phyloP scores from a whole-genome alignment of 2,888 invertebrate species.

The Acrobasis consociella region DNA sequence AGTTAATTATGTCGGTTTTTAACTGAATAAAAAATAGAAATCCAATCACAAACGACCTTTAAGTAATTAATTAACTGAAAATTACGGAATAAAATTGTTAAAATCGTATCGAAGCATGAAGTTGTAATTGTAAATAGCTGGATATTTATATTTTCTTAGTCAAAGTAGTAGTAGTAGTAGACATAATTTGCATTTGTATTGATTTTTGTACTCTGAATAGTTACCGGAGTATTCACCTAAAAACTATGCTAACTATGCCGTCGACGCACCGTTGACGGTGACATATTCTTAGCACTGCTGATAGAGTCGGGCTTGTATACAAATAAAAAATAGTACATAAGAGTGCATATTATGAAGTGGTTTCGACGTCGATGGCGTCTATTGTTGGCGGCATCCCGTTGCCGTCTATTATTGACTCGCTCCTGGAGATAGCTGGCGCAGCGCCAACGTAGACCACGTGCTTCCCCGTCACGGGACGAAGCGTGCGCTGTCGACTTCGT shows the following conservation, averaged over 20 bases:
- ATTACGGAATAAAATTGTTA: not conserved
- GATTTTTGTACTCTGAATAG: not conserved
- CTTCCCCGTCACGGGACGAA: conserved; percentile 72
- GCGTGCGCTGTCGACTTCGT: conserved; percentile 45
- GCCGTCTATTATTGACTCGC: conserved; percentile 82
- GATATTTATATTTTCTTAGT: not conserved
- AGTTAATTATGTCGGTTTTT: conserved; percentile 16
- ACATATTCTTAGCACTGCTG: conserved; percentile 6
- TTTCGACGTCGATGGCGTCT: conserved; percentile 64
- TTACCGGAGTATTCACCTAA: not conserved
- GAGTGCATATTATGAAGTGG: conserved; percentile 40
- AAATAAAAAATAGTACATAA: conserved; percentile 34
- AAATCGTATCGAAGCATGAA: not conserved
- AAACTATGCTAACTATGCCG: not conserved
- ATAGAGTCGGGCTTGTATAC: conserved; percentile 6
- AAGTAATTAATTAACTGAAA: not conserved
- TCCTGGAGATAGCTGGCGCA: conserved; percentile 80
- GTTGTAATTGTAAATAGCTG: not conserved
- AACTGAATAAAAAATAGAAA: not conserved
- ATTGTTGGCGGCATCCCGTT: conserved; percentile 82
- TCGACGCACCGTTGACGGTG: not conserved
- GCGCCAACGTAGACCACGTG: conserved; percentile 79
- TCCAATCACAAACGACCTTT: not conserved
- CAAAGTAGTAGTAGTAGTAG: too few relatives aligned
- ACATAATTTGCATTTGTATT: not conserved